Evolutionary conservation across 2,888 invertebrate species (phyloP).

Genomic region (Cenopis cana): DNA sequence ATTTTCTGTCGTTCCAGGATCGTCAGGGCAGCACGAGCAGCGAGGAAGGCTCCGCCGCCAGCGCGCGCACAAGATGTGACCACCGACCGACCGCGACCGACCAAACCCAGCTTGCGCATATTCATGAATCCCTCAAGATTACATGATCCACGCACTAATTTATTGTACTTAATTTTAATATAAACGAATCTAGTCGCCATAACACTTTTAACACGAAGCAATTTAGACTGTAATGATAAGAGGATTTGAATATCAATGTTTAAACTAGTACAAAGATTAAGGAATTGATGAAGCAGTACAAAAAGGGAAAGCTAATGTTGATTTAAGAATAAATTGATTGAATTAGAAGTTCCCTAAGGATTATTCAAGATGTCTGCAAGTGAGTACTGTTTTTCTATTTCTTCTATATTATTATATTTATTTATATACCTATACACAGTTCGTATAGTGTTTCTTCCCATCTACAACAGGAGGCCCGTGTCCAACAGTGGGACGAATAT

Average conservation of each 20-base stretch:
- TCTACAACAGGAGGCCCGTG: no score
- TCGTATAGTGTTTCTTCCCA: no score
- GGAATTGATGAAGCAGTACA: conserved; percentile 68
- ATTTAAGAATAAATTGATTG: conserved; percentile 78
- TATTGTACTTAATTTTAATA: conserved; percentile 76
- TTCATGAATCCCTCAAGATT: conserved; percentile 76
- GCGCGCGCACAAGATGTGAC: conserved; percentile 74
- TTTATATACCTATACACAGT: neutral
- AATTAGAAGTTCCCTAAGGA: conserved; percentile 71
- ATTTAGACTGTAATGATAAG: conserved; percentile 70
- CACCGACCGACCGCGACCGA: conserved; percentile 69
- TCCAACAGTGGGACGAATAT: no score
- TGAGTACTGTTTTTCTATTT: conserved; percentile 60
- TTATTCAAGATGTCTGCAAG: conserved; percentile 76
- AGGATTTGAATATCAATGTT: conserved; percentile 54
- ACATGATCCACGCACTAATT: conserved; percentile 77
- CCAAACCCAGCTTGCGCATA: conserved; percentile 71
- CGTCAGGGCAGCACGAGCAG: conserved; percentile 54
- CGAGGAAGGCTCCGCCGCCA: conserved; percentile 55
- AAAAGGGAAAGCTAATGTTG: conserved; percentile 77
- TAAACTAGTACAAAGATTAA: conserved; percentile 73
- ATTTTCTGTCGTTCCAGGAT: conserved; percentile 65
- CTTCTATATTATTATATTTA: neutral
- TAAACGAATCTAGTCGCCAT: conserved; percentile 83
- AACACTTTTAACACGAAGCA: conserved; percentile 80